Conservation (phyloP, 2,113 vertebrate species). For the Grallaria varia region DNA sequence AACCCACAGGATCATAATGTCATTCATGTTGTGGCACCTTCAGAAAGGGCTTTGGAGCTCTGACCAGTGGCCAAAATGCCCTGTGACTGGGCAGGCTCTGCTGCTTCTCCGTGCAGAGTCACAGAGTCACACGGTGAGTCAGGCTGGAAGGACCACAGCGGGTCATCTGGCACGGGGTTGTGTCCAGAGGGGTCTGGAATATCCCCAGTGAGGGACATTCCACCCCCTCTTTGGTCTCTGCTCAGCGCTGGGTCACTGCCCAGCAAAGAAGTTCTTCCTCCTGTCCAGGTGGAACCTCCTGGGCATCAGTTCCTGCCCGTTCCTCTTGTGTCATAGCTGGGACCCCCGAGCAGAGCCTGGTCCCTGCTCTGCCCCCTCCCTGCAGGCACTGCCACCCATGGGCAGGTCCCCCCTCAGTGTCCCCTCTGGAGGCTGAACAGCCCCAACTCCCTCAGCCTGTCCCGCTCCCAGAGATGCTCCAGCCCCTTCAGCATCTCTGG, state of each 20-base stretch:
- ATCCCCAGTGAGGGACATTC: neutral
- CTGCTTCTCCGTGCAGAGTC: neutral
- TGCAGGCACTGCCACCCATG: neutral
- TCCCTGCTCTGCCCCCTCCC: neutral
- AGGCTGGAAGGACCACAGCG: neutral
- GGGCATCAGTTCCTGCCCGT: neutral
- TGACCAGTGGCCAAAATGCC: rapidly evolving
- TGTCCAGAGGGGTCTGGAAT: neutral
- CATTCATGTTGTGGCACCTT: neutral
- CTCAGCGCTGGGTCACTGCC: neutral
- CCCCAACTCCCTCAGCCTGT: neutral
- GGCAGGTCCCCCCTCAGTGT: neutral
- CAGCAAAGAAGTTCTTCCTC: neutral
- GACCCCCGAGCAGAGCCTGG: neutral
- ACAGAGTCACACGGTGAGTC: neutral
- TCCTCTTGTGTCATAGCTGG: neutral
- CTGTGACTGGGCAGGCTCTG: neutral
- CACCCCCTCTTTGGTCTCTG: no score
- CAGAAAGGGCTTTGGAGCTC: neutral
- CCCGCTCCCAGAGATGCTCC: neutral
- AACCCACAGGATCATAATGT: neutral
- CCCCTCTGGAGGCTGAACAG: no score
- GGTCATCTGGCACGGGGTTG: neutral
- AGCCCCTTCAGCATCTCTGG: neutral
- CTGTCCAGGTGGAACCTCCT: neutral